phyloP scores from a whole-genome alignment of 2,888 invertebrate species.

The Protodeltote pygarga region DNA sequence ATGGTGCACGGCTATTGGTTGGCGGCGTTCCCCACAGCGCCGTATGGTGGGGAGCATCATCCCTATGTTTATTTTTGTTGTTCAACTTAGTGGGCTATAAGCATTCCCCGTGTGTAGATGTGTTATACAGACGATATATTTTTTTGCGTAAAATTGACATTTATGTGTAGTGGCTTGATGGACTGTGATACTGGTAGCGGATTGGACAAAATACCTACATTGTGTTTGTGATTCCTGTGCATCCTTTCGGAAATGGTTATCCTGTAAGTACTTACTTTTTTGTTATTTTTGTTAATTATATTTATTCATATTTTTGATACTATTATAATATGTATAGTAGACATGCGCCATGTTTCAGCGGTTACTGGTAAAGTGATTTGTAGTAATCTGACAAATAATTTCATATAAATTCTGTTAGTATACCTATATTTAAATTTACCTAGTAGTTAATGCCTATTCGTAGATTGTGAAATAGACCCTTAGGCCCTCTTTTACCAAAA shows the following conservation, averaged over 20 bases:
- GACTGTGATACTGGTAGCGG: conserved; percentile 54
- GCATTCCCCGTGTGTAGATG: conserved; percentile 71
- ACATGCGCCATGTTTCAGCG: too few relatives aligned
- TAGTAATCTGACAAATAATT: too few relatives aligned
- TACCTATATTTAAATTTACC: too few relatives aligned
- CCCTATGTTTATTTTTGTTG: conserved; percentile 85
- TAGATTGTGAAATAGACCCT: too few relatives aligned
- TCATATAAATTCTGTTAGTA: too few relatives aligned
- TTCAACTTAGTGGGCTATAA: conserved; percentile 80
- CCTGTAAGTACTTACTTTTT: conserved; percentile 71
- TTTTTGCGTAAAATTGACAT: conserved; percentile 30
- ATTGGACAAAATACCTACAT: conserved; percentile 49
- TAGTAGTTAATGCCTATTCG: too few relatives aligned
- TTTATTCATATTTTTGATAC: background rate
- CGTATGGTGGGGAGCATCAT: conserved; percentile 71
- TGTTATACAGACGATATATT: conserved; percentile 42
- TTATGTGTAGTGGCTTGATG: conserved; percentile 51
- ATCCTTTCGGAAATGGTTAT: conserved; percentile 81
- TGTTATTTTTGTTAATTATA: background rate
- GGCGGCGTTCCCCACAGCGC: conserved; percentile 58
- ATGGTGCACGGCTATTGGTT: conserved; percentile 61
- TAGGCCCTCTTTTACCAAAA: too few relatives aligned
- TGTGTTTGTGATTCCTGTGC: conserved; percentile 62
- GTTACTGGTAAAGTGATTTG: too few relatives aligned
- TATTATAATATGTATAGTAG: too few relatives aligned